Conservation (phyloP, 2,888 invertebrate genomes). For the Drosophila parthenogenetica region DNA sequence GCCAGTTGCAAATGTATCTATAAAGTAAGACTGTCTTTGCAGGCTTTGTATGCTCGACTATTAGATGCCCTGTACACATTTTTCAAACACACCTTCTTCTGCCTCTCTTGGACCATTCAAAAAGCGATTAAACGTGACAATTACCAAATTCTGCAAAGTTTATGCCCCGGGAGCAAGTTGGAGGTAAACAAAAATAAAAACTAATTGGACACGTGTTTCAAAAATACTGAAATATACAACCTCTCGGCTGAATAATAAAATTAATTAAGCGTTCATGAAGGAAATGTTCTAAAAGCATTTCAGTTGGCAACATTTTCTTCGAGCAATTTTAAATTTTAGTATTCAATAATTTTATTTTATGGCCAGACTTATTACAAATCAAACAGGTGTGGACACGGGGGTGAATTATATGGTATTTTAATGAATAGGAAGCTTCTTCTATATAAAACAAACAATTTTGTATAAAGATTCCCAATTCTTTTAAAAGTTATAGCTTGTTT, state of each 20-base stretch:
- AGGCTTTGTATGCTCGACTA: neutral
- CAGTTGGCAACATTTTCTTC: neutral
- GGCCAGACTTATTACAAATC: neutral
- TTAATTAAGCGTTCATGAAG: neutral
- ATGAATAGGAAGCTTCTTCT: too few species aligned
- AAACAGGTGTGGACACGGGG: too few species aligned
- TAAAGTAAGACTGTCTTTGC: constrained; percentile 1
- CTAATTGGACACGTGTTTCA: constrained; percentile 14
- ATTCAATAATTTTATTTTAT: neutral
- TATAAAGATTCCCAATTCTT: too few species aligned
- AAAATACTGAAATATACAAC: constrained; percentile 4
- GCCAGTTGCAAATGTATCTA: constrained; percentile 20
- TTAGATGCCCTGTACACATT: constrained; percentile 1
- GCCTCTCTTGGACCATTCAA: neutral
- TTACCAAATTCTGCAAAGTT: neutral
- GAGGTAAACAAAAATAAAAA: neutral
- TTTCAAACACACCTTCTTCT: too few species aligned
- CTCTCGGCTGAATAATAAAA: neutral
- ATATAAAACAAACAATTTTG: too few species aligned
- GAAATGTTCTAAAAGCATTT: neutral
- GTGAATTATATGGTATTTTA: too few species aligned
- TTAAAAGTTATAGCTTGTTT: neutral
- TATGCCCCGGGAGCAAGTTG: neutral
- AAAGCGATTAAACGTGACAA: constrained; percentile 2
- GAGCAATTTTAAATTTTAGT: neutral